phyloP scores from a whole-genome alignment of 2,113 vertebrate species.

The Zosterops pallidus region DNA sequence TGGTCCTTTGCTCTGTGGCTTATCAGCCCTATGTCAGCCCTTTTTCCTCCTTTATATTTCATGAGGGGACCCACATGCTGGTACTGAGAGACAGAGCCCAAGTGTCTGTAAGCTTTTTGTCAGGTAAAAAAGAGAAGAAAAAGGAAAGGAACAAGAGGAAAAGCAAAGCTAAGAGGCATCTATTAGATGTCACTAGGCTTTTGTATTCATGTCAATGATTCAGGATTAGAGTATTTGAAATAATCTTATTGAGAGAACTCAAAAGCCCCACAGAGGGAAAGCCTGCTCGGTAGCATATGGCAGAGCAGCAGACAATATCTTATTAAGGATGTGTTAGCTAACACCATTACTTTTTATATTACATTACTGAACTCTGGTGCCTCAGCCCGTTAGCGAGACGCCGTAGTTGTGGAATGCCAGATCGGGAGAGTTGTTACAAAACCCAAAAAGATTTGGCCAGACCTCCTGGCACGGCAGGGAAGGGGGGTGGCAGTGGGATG shows the following conservation, averaged over 20 bases:
- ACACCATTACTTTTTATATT: constrained; percentile 78
- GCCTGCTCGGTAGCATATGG: constrained; percentile 78
- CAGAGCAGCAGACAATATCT: constrained; percentile 81
- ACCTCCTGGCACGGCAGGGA: not conserved
- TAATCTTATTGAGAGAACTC: constrained; percentile 88
- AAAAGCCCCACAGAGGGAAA: constrained; percentile 78
- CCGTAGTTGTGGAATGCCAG: constrained; percentile 64
- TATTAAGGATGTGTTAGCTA: constrained; percentile 84
- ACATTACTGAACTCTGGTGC: constrained; percentile 77
- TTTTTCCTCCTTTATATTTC: constrained; percentile 81
- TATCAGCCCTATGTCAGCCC: constrained; percentile 80
- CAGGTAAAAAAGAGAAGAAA: constrained; percentile 83
- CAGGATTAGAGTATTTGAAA: constrained; percentile 89
- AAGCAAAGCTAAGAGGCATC: constrained; percentile 87
- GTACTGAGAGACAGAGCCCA: constrained; percentile 78
- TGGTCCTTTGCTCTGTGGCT: constrained; percentile 81
- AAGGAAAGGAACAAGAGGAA: constrained; percentile 81
- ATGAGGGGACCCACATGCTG: constrained; percentile 80
- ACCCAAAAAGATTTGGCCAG: constrained; percentile 17
- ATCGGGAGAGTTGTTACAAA: not conserved
- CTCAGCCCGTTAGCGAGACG: constrained; percentile 69
- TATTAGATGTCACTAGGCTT: constrained; percentile 89
- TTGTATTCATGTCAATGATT: constrained; percentile 90
- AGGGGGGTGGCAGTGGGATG: not conserved
- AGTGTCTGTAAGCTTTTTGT: constrained; percentile 86